Evolutionary conservation across 1,140 invertebrate species (phyloP), one percentile per base, ranked within the genome.

Genomic region (Ceratosolen solmsi): DNA sequence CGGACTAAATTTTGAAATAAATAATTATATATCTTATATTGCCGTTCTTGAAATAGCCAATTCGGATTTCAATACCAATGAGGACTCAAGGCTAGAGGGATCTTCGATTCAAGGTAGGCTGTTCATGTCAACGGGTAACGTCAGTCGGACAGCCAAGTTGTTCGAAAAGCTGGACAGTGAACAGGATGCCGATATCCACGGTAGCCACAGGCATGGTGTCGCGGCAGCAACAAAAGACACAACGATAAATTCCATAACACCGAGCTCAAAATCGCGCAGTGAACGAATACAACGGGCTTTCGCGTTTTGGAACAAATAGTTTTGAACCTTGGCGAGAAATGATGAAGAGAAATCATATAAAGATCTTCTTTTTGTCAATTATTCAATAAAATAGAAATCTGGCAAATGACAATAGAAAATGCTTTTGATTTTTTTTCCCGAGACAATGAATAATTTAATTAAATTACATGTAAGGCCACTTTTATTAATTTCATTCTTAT

Each of bases 271-370:
- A 80, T 83, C 86, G 1, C 85, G 88, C 17, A 90, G 88, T 56
- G 90, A 91, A 17, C 88, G 87, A 60, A 88, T 91, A 71, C 89
- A 90, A 38, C 88, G 89, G 82, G 90, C 89, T 3, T 90, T 92
- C 60, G 90, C 87, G 9, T 92, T 91, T 84, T 92, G 91, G 91
- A 92, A 92, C 51, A 91, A 92, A 63, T 91, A 86, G 87, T 33
- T 27, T 73, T 3, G 11, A 60, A 4, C 17, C 3, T 38, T 7
- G 38, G 7, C 22, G 3, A n/a, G 7, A 13, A 68, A 38, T 68
- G 11, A 22, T 9, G 9, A 30, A 38, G 3, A 5, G 17, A 51
- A 22, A 60, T 7, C 15, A 20, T 17, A 11, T 30, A 27, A 41
- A 3, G 54, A 54, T 70, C 49, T 27, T 27, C n/a, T 41, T 54